These are phyloP conservation scores for Microplitis manilae DNA, from an alignment of 2,888 invertebrate genomes.

Conservation along the genomic window DNA sequence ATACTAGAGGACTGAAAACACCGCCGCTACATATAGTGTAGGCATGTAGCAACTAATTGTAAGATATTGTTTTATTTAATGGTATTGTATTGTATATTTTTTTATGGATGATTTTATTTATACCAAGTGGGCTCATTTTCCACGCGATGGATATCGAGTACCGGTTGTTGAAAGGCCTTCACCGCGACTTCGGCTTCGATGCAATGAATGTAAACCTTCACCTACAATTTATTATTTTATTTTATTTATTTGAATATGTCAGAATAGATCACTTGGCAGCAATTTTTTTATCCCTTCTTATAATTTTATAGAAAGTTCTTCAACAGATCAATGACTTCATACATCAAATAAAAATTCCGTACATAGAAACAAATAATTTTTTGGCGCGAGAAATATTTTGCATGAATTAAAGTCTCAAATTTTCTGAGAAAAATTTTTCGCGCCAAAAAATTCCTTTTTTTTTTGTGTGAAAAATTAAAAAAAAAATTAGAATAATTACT, in stretches of 20 bases:
- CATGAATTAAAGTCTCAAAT: no score
- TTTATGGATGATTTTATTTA: background rate
- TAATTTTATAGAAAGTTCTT: no score
- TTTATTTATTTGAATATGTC: constrained; percentile 12
- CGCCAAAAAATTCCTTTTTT: no score
- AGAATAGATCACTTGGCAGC: no score
- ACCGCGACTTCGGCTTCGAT: constrained; percentile 86
- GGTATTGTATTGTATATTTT: constrained; percentile 49
- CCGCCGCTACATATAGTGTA: constrained; percentile 66
- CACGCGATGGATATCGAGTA: constrained; percentile 73
- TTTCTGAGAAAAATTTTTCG: no score
- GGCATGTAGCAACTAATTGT: constrained; percentile 65
- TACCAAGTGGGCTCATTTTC: constrained; percentile 69
- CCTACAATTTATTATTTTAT: constrained; percentile 67
- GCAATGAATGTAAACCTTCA: constrained; percentile 80
- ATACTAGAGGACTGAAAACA: constrained; percentile 62
- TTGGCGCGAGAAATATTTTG: no score
- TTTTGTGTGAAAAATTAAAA: no score
- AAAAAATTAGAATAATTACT: no score
- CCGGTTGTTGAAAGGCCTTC: constrained; percentile 85
- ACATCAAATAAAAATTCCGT: no score
- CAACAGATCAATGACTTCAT: no score
- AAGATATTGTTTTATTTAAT: constrained; percentile 58
- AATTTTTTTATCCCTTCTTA: no score
- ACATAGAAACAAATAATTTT: no score